phyloP scores from a whole-genome alignment of 2,113 vertebrate species.

The Seriola quinqueradiata region DNA sequence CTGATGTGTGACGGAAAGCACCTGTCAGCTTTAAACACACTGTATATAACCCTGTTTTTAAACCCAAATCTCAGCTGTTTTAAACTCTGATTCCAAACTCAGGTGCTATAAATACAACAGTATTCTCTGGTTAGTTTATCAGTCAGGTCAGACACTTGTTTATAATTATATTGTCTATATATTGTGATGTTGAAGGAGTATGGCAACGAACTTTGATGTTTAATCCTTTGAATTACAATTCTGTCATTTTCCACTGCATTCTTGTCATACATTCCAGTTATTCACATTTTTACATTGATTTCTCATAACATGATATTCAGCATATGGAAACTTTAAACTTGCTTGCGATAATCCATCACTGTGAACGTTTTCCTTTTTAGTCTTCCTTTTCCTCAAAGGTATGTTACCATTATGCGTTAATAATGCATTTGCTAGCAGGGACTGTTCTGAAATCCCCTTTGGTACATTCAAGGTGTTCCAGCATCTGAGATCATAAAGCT shows the following conservation, averaged over 20 bases:
- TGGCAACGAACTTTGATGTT: neutral
- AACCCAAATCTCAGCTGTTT: neutral
- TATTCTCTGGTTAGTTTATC: no score
- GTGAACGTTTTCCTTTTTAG: neutral
- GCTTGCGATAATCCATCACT: neutral
- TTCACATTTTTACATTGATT: neutral
- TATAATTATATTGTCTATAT: neutral
- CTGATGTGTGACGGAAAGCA: neutral
- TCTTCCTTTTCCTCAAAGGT: neutral
- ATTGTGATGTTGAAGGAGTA: neutral
- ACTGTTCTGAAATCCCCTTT: neutral
- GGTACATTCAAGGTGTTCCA: slow-evolving; percentile 4
- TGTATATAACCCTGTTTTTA: no score
- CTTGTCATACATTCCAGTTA: no score
- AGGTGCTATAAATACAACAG: no score
- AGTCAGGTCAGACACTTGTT: neutral
- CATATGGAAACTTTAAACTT: neutral
- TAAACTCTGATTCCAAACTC: neutral
- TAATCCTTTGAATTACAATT: neutral
- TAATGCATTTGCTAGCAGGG: neutral
- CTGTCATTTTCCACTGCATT: neutral
- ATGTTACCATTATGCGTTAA: neutral
- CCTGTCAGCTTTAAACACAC: neutral
- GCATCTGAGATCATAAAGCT: neutral
- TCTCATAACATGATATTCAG: neutral